A percentile compares a stretch with the other conserved stretches of the same genome.
Evolutionary conservation across 2,888 invertebrate species (phyloP).

Genomic region (Drosophila ustulata): DNA sequence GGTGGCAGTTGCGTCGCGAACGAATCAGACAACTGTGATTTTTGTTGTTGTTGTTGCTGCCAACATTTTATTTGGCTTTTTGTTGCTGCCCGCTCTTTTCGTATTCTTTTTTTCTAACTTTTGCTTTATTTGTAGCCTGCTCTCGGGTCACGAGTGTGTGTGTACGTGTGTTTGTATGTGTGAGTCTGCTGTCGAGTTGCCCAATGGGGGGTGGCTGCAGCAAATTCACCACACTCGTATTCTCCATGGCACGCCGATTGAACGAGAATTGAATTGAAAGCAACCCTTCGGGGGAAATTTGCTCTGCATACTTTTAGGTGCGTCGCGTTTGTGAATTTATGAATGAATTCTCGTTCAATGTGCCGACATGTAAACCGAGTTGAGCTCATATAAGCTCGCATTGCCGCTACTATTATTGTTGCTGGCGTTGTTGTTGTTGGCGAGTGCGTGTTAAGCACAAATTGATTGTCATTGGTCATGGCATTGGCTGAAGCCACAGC

Average conservation of each 20-base stretch:
- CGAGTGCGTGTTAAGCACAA: constrained; percentile 54
- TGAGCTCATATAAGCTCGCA: constrained; percentile 17
- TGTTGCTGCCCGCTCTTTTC: constrained; percentile 60
- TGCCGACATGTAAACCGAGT: constrained; percentile 32
- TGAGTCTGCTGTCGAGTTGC: constrained; percentile 44
- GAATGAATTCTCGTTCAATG: constrained; percentile 60
- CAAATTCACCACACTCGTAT: constrained; percentile 68
- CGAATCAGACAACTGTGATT: constrained; percentile 84
- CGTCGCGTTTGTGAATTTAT: constrained; percentile 56
- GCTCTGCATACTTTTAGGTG: constrained; percentile 55
- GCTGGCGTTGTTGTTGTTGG: constrained; percentile 6
- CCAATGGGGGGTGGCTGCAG: constrained; percentile 72
- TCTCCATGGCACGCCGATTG: constrained; percentile 40
- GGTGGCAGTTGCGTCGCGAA: constrained; percentile 77
- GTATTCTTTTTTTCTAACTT: constrained; percentile 58
- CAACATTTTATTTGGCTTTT: constrained; percentile 76
- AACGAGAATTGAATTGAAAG: constrained; percentile 57
- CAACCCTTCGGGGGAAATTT: constrained; percentile 61
- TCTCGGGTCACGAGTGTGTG: constrained; percentile 31
- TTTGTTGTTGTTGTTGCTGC: constrained; percentile 69
- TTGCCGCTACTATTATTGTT: constrained; percentile 10
- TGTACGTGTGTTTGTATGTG: constrained; percentile 37
- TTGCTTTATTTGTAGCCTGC: constrained; percentile 51
- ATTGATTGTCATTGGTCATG: constrained; percentile 76
- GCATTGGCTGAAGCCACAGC: constrained; percentile 36